A percentile compares a stretch with the other conserved stretches of the same genome.
Conservation (phyloP, 2,797 vertebrate genomes). For the Streptopelia turtur region DNA sequence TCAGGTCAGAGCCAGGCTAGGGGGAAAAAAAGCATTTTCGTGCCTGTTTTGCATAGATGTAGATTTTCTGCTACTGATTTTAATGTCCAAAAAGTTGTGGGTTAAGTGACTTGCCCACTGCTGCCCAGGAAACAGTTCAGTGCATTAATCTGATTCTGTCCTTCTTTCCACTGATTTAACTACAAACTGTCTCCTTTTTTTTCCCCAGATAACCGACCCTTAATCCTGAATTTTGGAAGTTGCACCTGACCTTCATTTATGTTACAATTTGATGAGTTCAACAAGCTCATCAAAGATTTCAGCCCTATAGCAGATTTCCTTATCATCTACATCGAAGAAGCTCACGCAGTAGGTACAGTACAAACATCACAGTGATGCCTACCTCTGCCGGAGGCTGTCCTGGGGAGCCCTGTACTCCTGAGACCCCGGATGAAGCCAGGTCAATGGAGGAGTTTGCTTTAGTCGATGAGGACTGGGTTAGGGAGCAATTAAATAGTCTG, state of each 20-base stretch:
- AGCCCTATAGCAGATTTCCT: slow-evolving; percentile 86
- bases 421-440: no score
- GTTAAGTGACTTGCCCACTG: neutral
- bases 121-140: neutral
- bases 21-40: neutral
- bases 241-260: slow-evolving; percentile 97
- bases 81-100: neutral
- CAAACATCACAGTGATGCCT: neutral
- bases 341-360: slow-evolving; percentile 88
- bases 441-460: no score
- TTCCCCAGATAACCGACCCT: slow-evolving; percentile 81
- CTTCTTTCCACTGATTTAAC: neutral
- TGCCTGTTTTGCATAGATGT: neutral
- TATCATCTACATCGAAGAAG: slow-evolving; percentile 91
- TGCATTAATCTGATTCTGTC: neutral
- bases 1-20: neutral
- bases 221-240: slow-evolving; percentile 93
- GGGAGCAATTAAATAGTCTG: no score
- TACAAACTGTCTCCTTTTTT: neutral
- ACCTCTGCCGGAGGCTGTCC: no score
- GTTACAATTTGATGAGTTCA: slow-evolving; percentile 90
- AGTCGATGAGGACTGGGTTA: no score
- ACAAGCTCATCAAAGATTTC: slow-evolving; percentile 88
- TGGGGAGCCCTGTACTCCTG: no score
- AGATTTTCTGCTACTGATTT: neutral